phyloP scores from a whole-genome alignment of 2,797 vertebrate genomes.

The Crypturellus tataupa region DNA sequence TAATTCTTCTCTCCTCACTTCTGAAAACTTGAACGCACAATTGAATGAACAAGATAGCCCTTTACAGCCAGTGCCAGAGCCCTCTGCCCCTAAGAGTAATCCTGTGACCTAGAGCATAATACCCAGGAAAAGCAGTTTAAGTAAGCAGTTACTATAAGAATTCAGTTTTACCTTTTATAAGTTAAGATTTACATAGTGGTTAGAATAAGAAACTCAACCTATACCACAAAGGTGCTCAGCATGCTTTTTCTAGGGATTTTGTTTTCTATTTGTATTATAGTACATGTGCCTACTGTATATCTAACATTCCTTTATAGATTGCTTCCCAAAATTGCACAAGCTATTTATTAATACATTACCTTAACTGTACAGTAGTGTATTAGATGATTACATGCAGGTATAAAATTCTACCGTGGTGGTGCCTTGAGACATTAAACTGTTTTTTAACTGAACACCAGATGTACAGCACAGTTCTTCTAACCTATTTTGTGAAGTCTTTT shows the following conservation, averaged over 20 bases:
- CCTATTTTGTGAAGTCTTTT: conserved; percentile 54
- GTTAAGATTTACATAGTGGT: conserved; percentile 79
- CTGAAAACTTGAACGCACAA: conserved; percentile 87
- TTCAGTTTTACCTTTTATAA: conserved; percentile 80
- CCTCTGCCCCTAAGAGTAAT: conserved; percentile 80
- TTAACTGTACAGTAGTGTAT: conserved; percentile 72
- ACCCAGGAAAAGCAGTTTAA: conserved; percentile 65
- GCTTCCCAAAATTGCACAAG: conserved; percentile 80
- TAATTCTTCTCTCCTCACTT: conserved; percentile 82
- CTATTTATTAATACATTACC: conserved; percentile 74
- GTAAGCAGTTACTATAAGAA: conserved; percentile 61
- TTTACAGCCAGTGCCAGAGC: conserved; percentile 78
- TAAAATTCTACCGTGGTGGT: conserved; percentile 86
- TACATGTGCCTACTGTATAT: conserved; percentile 88
- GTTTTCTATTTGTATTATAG: conserved; percentile 85
- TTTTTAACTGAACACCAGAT: conserved; percentile 76
- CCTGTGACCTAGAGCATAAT: conserved; percentile 79
- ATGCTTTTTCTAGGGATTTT: conserved; percentile 87
- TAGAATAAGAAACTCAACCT: conserved; percentile 77
- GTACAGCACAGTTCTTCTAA: conserved; percentile 73
- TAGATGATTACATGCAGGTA: conserved; percentile 80
- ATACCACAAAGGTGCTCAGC: conserved; percentile 88
- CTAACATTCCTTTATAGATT: conserved; percentile 85
- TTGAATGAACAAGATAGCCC: conserved; percentile 80
- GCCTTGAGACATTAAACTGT: conserved; percentile 91